Evolutionary conservation across 2,888 invertebrate species (phyloP).

Genomic region (Cataglyphis rosenhaueri): DNA sequence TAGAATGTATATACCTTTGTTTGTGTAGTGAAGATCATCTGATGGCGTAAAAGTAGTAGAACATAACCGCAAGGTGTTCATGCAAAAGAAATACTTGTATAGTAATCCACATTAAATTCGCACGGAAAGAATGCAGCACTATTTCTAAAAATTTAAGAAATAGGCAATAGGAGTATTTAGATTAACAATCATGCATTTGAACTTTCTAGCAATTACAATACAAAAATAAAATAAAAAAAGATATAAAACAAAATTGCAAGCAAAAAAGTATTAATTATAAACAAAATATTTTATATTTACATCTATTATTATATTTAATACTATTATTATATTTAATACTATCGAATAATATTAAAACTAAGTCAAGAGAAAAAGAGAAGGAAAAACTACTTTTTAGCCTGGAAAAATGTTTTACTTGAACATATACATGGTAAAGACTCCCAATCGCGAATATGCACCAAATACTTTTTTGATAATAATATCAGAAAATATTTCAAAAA

Average conservation of each 20-base stretch:
- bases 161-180: constrained; percentile 46
- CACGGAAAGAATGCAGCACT: constrained; percentile 52
- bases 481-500: neutral
- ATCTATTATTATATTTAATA: constrained; percentile 1
- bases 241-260: neutral
- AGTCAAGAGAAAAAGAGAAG: neutral
- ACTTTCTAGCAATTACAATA: neutral
- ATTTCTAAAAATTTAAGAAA: constrained; percentile 32
- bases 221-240: neutral
- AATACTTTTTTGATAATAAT: constrained; percentile 1
- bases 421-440: neutral
- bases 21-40: constrained; percentile 83
- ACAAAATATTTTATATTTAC: neutral
- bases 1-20: constrained; percentile 83
- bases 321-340: neutral
- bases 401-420: neutral
- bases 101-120: constrained; percentile 74
- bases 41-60: constrained; percentile 81
- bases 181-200: constrained; percentile 41
- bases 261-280: constrained; percentile 1
- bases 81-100: constrained; percentile 84
- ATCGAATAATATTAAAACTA: neutral
- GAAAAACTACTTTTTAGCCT: neutral
- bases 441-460: neutral
- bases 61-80: constrained; percentile 82